Percentiles rank a stretch among this genome's conserved stretches.
phyloP scores from a whole-genome alignment of 2,113 vertebrate genomes.

The Oncorhynchus kisutch region DNA sequence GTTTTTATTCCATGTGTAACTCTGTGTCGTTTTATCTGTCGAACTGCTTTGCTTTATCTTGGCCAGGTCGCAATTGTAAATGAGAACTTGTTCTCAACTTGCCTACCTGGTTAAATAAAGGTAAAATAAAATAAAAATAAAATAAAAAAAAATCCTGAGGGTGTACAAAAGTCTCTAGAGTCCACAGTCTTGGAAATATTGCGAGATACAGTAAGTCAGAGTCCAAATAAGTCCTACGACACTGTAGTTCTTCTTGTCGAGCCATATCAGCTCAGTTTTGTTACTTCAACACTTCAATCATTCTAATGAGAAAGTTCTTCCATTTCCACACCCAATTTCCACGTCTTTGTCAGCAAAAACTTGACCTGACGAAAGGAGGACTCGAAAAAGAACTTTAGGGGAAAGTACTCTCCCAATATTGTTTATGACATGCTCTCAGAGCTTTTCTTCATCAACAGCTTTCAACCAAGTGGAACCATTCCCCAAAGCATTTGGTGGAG shows the following conservation, averaged over 20 bases:
- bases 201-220: too few species aligned
- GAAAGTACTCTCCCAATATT: slow-evolving; percentile 53
- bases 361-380: not conserved
- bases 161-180: too few species aligned
- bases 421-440: slow-evolving; percentile 46
- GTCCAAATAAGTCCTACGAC: too few species aligned
- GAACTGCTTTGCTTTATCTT: too few species aligned
- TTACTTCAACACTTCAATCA: not conserved
- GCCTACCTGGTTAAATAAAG: too few species aligned
- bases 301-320: not conserved
- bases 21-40: too few species aligned
- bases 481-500: slow-evolving; percentile 62
- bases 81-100: too few species aligned
- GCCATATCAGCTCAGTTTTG: not conserved
- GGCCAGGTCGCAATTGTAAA: too few species aligned
- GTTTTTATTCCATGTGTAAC: too few species aligned
- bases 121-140: too few species aligned
- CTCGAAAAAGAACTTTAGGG: slow-evolving; percentile 35
- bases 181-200: not conserved
- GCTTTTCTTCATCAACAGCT: slow-evolving; percentile 55
- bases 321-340: not conserved
- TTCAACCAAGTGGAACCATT: slow-evolving; percentile 64
- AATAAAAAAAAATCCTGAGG: too few species aligned
- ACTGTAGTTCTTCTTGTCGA: too few species aligned
- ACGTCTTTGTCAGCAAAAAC: not conserved